phyloP scores from a whole-genome alignment of 2,797 vertebrate genomes.

The Diplodus puntazzo region DNA sequence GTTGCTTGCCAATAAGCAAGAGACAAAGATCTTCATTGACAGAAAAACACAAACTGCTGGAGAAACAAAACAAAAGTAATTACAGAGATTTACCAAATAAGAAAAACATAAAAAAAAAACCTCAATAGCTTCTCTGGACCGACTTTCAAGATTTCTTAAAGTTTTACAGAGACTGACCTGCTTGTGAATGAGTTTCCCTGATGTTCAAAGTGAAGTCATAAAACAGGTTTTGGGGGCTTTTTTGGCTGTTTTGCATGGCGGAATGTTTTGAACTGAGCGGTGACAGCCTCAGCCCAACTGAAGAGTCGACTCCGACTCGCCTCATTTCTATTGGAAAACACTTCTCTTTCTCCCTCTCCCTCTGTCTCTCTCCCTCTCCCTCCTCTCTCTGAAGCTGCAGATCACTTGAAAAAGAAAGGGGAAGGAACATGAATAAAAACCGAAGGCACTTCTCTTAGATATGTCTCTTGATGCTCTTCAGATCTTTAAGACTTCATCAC shows the following conservation, averaged over 20 bases:
- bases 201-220: constrained; percentile 81
- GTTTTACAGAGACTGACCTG: constrained; percentile 64
- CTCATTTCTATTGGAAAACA: constrained; percentile 83
- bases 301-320: constrained; percentile 69
- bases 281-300: constrained; percentile 80
- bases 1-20: constrained; percentile 60
- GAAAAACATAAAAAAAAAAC: not conserved
- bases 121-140: constrained; percentile 1
- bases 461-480: constrained; percentile 85
- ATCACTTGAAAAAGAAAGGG: constrained; percentile 80
- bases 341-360: constrained; percentile 61
- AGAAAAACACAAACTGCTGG: constrained; percentile 32
- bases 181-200: constrained; percentile 66
- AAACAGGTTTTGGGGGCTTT: constrained; percentile 69
- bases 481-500: constrained; percentile 85
- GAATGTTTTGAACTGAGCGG: constrained; percentile 83
- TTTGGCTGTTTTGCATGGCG: constrained; percentile 75
- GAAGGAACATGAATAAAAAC: constrained; percentile 84
- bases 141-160: constrained; percentile 36
- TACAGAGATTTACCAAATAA: not conserved
- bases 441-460: constrained; percentile 84
- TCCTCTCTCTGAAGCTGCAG: constrained; percentile 75
- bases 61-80: constrained; percentile 23
- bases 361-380: constrained; percentile 43
- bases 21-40: constrained; percentile 64